phyloP scores from a whole-genome alignment of 2,797 vertebrate species.

The Pelochelys cantorii region DNA sequence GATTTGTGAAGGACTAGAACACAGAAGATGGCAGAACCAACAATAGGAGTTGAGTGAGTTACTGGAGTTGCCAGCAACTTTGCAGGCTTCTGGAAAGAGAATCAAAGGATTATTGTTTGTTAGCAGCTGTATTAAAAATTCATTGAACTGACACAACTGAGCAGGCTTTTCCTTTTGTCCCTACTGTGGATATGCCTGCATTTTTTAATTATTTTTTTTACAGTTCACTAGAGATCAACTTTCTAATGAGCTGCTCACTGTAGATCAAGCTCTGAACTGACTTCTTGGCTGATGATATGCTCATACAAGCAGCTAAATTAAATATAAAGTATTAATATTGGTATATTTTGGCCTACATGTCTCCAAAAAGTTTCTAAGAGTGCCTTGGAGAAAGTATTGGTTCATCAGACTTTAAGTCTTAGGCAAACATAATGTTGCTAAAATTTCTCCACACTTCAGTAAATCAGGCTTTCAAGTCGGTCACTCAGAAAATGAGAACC shows the following conservation, averaged over 20 bases:
- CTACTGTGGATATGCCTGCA: conserved; percentile 2
- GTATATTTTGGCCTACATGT: not conserved
- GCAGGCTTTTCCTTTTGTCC: not conserved
- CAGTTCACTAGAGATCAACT: conserved; percentile 15
- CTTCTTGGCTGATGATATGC: not conserved
- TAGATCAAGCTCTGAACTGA: not conserved
- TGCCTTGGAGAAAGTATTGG: not conserved
- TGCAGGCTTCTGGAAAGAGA: conserved; percentile 25
- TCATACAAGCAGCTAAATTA: not conserved
- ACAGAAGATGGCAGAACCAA: not conserved
- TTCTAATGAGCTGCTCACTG: not conserved
- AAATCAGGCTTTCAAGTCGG: not conserved
- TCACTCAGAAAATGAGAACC: not conserved
- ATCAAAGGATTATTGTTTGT: conserved; percentile 49
- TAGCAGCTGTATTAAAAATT: conserved; percentile 36
- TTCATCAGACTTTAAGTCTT: not conserved
- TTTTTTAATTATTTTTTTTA: not conserved
- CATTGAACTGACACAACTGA: conserved; percentile 1
- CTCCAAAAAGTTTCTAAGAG: not conserved
- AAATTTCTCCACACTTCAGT: conserved; percentile 2
- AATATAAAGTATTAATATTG: not conserved
- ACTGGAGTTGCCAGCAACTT: conserved; percentile 32
- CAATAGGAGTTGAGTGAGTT: conserved; percentile 23
- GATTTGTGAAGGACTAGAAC: conserved; percentile 12
- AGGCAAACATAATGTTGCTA: not conserved